Percentiles rank a stretch among this genome's conserved stretches.
These are phyloP conservation scores for Clarias laeviceps DNA, from an alignment of 2,797 vertebrate species.

Conservation along the genomic window DNA sequence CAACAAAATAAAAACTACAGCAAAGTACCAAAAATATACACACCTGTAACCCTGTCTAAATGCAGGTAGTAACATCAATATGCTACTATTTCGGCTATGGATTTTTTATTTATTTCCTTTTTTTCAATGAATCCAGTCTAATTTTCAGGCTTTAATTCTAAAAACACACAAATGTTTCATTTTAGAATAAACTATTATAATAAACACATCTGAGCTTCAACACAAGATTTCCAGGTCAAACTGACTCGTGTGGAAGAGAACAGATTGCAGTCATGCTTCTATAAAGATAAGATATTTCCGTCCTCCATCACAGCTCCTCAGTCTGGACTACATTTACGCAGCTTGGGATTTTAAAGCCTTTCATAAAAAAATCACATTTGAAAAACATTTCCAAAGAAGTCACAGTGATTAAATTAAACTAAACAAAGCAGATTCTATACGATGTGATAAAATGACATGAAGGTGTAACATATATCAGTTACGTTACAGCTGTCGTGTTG, in stretches of 20 bases:
- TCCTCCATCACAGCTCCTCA: neutral
- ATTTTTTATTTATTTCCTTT: neutral
- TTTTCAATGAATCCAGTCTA: neutral
- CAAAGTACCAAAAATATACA: slow-evolving; percentile 1
- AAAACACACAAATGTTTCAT: neutral
- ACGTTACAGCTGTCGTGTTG: too few species aligned
- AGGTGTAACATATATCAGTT: neutral
- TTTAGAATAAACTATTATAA: neutral
- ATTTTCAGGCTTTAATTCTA: neutral
- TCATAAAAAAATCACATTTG: neutral
- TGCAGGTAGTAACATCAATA: neutral
- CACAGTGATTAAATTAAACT: neutral
- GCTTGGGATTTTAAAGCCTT: neutral
- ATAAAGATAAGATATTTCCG: neutral
- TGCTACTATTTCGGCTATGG: neutral
- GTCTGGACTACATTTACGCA: neutral
- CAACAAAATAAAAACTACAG: neutral
- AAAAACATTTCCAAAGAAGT: neutral
- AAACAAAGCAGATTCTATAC: neutral
- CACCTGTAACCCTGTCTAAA: neutral
- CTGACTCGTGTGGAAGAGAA: neutral
- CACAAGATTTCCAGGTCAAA: neutral
- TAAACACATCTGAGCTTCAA: neutral
- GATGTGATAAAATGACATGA: neutral
- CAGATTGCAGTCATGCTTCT: neutral